phyloP scores from a whole-genome alignment of 2,888 invertebrate species.

The Pyrrhia umbra region DNA sequence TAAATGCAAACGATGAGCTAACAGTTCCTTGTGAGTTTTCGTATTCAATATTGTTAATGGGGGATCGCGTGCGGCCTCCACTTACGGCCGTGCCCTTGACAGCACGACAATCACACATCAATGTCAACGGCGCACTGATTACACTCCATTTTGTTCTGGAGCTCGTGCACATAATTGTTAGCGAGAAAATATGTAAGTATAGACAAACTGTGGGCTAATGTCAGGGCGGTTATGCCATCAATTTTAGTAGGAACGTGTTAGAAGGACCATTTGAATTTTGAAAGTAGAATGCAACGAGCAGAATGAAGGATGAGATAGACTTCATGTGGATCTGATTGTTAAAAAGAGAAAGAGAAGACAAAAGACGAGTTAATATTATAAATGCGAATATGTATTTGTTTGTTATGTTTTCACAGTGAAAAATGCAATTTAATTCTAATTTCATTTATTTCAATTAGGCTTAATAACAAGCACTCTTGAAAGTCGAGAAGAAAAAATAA shows the following conservation, averaged over 20 bases:
- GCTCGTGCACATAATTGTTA: conserved; percentile 51
- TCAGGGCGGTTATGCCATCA: conserved; percentile 17
- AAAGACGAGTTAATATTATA: no score
- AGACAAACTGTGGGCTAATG: conserved; percentile 30
- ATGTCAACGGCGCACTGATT: conserved; percentile 50
- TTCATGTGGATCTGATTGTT: no score
- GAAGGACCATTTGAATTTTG: neutral
- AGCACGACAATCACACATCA: conserved; percentile 41
- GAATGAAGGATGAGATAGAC: no score
- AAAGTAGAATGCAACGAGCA: no score
- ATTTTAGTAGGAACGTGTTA: neutral
- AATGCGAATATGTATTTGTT: no score
- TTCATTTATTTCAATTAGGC: no score
- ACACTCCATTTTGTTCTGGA: conserved; percentile 32
- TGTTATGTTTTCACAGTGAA: no score
- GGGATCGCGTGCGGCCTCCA: conserved; percentile 56
- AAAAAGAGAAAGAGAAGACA: no score
- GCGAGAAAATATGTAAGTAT: conserved; percentile 13
- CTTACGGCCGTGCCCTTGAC: conserved; percentile 53
- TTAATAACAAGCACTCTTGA: no score
- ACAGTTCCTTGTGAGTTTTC: conserved; percentile 21
- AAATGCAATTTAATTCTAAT: no score
- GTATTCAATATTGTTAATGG: conserved; percentile 57
- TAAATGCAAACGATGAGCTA: neutral
- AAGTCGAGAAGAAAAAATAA: no score